These are phyloP conservation scores for Lemur catta DNA, from an alignment of 2,797 vertebrate genomes.

Conservation along the genomic window DNA sequence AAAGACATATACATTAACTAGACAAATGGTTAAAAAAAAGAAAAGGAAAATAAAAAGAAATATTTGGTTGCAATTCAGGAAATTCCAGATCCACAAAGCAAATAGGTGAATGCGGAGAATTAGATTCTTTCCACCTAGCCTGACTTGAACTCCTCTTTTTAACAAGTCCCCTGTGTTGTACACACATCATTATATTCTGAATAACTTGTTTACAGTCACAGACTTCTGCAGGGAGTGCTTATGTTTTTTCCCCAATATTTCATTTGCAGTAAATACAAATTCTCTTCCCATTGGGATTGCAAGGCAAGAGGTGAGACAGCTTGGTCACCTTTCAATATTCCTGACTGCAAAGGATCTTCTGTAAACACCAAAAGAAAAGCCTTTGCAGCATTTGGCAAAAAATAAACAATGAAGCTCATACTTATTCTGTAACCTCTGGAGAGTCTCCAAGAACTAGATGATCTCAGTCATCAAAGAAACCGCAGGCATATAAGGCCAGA, in stretches of 20 bases:
- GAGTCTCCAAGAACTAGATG: neutral
- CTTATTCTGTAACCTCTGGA: neutral
- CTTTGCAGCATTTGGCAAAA: neutral
- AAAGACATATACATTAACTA: neutral
- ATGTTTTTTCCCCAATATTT: neutral
- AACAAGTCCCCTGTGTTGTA: neutral
- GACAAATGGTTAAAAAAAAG: neutral
- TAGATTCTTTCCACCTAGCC: neutral
- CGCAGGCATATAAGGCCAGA: neutral
- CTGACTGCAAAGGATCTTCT: neutral
- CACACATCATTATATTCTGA: neutral
- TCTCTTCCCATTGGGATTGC: neutral
- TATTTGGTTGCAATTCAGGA: neutral
- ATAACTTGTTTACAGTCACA: neutral
- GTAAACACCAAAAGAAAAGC: neutral
- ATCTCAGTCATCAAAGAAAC: constrained; percentile 1
- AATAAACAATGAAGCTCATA: neutral
- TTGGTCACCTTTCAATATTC: neutral
- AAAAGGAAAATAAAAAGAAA: neutral
- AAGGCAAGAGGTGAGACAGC: neutral
- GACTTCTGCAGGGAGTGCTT: neutral
- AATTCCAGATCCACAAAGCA: neutral
- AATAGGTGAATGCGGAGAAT: neutral
- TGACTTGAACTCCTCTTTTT: neutral
- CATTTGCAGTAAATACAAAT: constrained; percentile 18